These are phyloP conservation scores for Pseudomugil gertrudae DNA, from an alignment of 2,797 vertebrate genomes.

Conservation along the genomic window DNA sequence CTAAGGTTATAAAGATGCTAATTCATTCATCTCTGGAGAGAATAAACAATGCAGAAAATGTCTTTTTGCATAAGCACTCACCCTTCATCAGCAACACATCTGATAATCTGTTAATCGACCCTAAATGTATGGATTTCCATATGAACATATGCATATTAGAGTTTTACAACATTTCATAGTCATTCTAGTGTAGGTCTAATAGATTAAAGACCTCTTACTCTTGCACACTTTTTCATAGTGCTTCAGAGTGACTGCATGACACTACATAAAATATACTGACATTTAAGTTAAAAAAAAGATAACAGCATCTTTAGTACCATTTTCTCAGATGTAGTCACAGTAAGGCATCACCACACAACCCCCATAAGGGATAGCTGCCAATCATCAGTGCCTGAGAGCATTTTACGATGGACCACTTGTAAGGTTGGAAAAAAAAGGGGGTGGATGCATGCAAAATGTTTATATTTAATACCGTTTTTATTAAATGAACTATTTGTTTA, in stretches of 20 bases:
- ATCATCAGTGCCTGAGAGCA: slow-evolving; percentile 57
- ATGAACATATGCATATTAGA: slow-evolving; percentile 9
- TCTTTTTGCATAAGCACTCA: slow-evolving; percentile 33
- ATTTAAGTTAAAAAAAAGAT: background rate
- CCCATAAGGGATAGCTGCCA: slow-evolving; percentile 62
- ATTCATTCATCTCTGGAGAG: slow-evolving; percentile 54
- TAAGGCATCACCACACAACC: slow-evolving; percentile 29
- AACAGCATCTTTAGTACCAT: slow-evolving; percentile 44
- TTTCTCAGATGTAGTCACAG: slow-evolving; percentile 29
- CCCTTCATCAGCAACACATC: background rate
- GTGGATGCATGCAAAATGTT: slow-evolving; percentile 3
- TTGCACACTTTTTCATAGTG: background rate
- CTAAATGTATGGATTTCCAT: background rate
- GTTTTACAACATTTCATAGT: slow-evolving; percentile 14
- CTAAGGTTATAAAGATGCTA: no score
- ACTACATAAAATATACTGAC: slow-evolving; percentile 55
- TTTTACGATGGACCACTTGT: slow-evolving; percentile 47
- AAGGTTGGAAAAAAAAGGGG: background rate
- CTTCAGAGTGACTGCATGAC: slow-evolving; percentile 29
- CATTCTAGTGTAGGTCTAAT: background rate
- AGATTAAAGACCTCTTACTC: slow-evolving; percentile 24
- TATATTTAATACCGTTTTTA: background rate
- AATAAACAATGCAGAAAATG: slow-evolving; percentile 28
- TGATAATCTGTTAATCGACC: background rate
- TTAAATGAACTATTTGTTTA: background rate